Evolutionary conservation across 2,888 invertebrate species (phyloP).

Genomic region (Zeuzera pyrina): DNA sequence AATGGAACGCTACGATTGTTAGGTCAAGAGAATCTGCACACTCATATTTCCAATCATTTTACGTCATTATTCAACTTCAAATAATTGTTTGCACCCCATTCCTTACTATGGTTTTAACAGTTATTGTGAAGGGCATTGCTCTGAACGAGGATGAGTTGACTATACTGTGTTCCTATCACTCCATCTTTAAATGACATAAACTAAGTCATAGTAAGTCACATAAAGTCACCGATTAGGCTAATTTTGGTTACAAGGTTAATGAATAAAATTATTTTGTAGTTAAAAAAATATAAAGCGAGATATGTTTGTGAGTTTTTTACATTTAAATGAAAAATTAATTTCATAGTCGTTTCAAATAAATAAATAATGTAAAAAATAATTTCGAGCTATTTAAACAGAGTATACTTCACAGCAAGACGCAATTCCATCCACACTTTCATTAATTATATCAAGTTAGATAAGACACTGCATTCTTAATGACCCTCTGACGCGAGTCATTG

Average conservation of each 20-base stretch:
- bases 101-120: slow-evolving; percentile 45
- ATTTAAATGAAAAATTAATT: too few relatives aligned
- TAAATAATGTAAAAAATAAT: not conserved
- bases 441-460: slow-evolving; percentile 71
- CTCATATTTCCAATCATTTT: slow-evolving; percentile 60
- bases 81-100: slow-evolving; percentile 69
- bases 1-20: slow-evolving; percentile 26
- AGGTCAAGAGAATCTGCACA: slow-evolving; percentile 61
- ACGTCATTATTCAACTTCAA: slow-evolving; percentile 64
- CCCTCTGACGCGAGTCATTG: slow-evolving; percentile 47
- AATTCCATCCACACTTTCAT: slow-evolving; percentile 60
- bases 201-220: too few relatives aligned
- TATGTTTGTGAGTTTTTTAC: too few relatives aligned
- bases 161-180: too few relatives aligned
- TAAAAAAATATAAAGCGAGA: too few relatives aligned
- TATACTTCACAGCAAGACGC: slow-evolving; percentile 54
- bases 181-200: too few relatives aligned
- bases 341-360: not conserved
- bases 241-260: too few relatives aligned
- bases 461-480: slow-evolving; percentile 69
- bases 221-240: too few relatives aligned
- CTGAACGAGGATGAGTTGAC: slow-evolving; percentile 16
- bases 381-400: slow-evolving; percentile 6
- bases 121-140: slow-evolving; percentile 23
- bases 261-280: too few relatives aligned